Evolutionary conservation across 2,797 vertebrate species (phyloP), one percentile per base, ranked within the genome.

Genomic region (Amblyraja radiata): DNA sequence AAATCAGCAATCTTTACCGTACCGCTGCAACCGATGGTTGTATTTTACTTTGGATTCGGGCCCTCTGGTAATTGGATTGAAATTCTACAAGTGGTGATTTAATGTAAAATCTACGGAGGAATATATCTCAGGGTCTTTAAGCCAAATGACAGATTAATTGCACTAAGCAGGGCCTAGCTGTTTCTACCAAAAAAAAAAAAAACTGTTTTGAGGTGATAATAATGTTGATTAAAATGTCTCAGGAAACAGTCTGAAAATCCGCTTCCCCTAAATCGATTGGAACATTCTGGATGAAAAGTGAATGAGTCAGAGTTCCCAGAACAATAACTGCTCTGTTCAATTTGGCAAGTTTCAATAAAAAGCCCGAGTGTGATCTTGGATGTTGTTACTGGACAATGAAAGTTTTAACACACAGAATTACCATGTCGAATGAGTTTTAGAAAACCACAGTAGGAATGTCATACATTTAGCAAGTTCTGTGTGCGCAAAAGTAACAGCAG

Each of bases 301-400:
- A 65, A 18, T 88, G 84, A 88, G 84, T 88, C 84, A 88, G 84
- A 88, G 4, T 18, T 88, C 61, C 84, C 84, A 65, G 84, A n/a
- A 88, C 14, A 65, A n/a, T 3, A 14, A 28, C 28, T n/a, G 23
- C 8, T 83, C n/a, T 36, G 61, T 88, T 8, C n/a, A 65, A 65
- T 32, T 65, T 88, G 61, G 61, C 61, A 88, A 65, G 84, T 65
- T 88, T 32, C 58, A 65, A 14, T 32, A 36, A 83, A 46, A 65
- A 65, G 16, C 6, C 84, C 8, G 84, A 65, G 11, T 78, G 32
- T 5, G 16, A 32, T 18, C 16, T 32, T 83, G 46, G 36, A 23
- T 54, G 6, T 23, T 83, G 46, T 83, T 32, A 32, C 61, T 32
- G 28, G 58, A 7, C 13, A 86, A 86, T 6, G 58, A 32, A 32